These are phyloP conservation scores for Drosophila nr. fundita DNA, from an alignment of 2,888 invertebrate species.

Conservation along the genomic window DNA sequence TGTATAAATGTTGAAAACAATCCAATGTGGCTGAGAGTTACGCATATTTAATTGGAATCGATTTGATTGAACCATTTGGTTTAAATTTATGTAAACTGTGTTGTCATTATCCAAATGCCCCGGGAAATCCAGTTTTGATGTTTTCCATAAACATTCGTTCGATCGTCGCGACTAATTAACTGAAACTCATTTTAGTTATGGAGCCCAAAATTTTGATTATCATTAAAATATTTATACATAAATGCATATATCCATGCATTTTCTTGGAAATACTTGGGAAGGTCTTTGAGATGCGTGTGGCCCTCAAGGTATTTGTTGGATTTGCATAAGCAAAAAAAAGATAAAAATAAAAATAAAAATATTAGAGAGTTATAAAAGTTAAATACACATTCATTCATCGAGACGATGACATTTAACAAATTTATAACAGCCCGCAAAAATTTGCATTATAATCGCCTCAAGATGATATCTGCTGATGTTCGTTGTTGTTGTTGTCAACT, in stretches of 20 bases:
- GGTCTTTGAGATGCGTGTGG: conserved; percentile 52
- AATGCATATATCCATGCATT: conserved; percentile 32
- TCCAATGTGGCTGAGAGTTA: conserved; percentile 29
- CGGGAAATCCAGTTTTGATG: conserved; percentile 38
- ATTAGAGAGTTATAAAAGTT: conserved; percentile 15
- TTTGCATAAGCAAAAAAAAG: conserved; percentile 51
- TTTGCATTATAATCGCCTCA: conserved; percentile 50
- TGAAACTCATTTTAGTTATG: conserved; percentile 25
- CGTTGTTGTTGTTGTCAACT: conserved; percentile 1
- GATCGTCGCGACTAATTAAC: conserved; percentile 58
- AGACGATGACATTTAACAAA: conserved; percentile 40
- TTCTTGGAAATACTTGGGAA: conserved; percentile 58
- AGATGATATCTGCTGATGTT: conserved; percentile 30
- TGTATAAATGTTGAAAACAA: conserved; percentile 1
- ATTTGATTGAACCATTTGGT: conserved; percentile 30
- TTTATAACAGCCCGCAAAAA: conserved; percentile 32
- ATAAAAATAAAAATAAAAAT: conserved; percentile 36
- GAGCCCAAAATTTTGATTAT: conserved; percentile 40
- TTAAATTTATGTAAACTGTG: conserved; percentile 46
- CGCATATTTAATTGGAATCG: conserved; percentile 38
- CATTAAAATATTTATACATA: conserved; percentile 41
- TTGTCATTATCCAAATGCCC: conserved; percentile 19
- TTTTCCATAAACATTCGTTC: conserved; percentile 58
- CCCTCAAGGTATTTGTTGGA: conserved; percentile 19
- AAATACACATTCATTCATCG: conserved; percentile 10